Base-by-base conservation (phyloP, 2,797 vertebrate genomes). In the Anableps anableps region DNA sequence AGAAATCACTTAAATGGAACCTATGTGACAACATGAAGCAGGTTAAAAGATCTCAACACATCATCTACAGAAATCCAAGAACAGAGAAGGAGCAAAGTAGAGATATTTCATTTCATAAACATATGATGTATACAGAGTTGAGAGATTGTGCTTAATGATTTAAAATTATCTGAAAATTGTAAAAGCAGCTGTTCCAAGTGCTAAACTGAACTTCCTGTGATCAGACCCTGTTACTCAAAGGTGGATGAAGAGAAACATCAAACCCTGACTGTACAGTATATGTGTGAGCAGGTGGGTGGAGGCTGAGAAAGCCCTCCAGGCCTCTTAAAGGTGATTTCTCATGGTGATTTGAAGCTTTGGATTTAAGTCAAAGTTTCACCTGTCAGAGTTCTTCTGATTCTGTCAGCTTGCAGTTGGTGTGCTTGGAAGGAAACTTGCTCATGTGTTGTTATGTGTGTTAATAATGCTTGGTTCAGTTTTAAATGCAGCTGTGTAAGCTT, bases 291-390 rank as follows among this genome's bases (percentile, higher is more conserved):
- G 21, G 34, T 75, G 34, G 16, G 29, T 84, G 74, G 21, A 47
- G 5, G 62, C 47, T 51, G 72, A 80, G 72, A 80, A 76, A 75
- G 45, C 31, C 72, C 62, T 77, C 50, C 16, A 53, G 74, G 76
- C 72, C 23, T 74, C 60, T 76, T 53, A 43, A 75, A 78, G 53
- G 31, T 80, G 13, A 86, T 80, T 78, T 85, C 26, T 75, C 50
- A 82, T 79, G 55, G 73, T 53, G 72, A 70, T 80, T 79, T 34
- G 9, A 68, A 82, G 66, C 79, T 77, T 82, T 64, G 31, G 71
- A 60, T 66, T 62, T 48, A 48, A 41, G 48, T 76, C 71, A 74
- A 55, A 47, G 34, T 86, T 78, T 48, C 36, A 23, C 48, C 50
- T 70, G 64, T 53, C 70, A 62, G 51, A 70, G 26, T 51, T 78